A percentile compares a stretch with the other conserved stretches of the same genome.
Evolutionary conservation across 2,888 invertebrate species (phyloP).

Genomic region (Tryphoninae sp.): DNA sequence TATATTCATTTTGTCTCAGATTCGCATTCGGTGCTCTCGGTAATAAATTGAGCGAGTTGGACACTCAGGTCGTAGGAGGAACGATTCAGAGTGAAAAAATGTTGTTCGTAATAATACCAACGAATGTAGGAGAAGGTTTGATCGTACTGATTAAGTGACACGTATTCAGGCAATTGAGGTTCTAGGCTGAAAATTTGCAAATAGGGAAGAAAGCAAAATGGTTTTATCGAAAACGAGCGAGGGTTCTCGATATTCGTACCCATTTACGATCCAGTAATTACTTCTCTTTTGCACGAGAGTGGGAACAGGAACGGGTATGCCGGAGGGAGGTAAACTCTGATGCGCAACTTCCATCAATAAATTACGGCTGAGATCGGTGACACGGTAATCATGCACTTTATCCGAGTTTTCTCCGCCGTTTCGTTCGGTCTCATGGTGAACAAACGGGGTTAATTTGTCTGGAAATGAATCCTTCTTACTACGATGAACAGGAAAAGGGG

Average conservation of each 20-base stretch:
- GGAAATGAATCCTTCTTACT: conserved; percentile 45
- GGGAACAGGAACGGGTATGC: conserved; percentile 71
- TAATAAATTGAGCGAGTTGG: conserved; percentile 68
- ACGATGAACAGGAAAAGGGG: conserved; percentile 12
- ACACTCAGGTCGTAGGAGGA: conserved; percentile 65
- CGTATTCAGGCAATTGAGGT: conserved; percentile 66
- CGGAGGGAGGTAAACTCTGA: conserved; percentile 77
- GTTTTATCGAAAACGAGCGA: neutral
- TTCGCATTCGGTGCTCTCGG: conserved; percentile 24
- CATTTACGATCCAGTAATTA: conserved; percentile 66
- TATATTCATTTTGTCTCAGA: conserved; percentile 25
- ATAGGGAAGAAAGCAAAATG: conserved; percentile 33
- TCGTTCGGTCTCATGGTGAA: conserved; percentile 24
- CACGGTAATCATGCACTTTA: conserved; percentile 59
- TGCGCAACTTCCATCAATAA: conserved; percentile 76
- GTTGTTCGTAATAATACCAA: conserved; percentile 73
- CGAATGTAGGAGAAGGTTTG: conserved; percentile 74
- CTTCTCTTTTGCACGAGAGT: conserved; percentile 66
- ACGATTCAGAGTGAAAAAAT: conserved; percentile 63
- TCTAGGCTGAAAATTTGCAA: conserved; percentile 68
- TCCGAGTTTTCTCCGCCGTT: conserved; percentile 44
- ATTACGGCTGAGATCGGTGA: conserved; percentile 72
- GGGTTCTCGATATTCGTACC: conserved; percentile 54
- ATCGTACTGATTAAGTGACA: conserved; percentile 72
- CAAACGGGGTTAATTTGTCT: conserved; percentile 67